Evolutionary conservation across 2,797 vertebrate genomes (phyloP).

Genomic region (Peromyscus eremicus): DNA sequence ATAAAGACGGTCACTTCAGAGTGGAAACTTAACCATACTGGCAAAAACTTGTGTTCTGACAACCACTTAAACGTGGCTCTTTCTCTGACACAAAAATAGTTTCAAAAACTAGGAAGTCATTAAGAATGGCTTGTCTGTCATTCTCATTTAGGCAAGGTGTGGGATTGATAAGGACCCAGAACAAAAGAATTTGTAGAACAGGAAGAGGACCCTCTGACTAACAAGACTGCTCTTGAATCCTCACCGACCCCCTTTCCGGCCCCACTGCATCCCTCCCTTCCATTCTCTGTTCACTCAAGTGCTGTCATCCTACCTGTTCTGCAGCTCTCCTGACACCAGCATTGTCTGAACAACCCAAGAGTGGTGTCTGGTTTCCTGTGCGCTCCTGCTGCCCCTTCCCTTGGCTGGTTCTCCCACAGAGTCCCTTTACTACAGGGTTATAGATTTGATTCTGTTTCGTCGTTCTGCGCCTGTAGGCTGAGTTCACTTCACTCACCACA

Average conservation of each 20-base stretch:
- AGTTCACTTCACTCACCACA: background rate
- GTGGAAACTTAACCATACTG: slow-evolving; percentile 31
- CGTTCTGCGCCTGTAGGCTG: slow-evolving; percentile 61
- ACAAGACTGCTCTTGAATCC: slow-evolving; percentile 78
- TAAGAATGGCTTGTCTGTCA: slow-evolving; percentile 80
- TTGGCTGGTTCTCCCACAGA: background rate
- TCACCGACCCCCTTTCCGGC: slow-evolving; percentile 75
- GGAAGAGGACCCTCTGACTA: slow-evolving; percentile 85
- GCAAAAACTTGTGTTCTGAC: slow-evolving; percentile 14
- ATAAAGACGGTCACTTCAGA: background rate
- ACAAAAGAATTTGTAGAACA: slow-evolving; percentile 85
- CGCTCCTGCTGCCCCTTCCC: slow-evolving; percentile 48
- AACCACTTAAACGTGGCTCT: slow-evolving; percentile 1
- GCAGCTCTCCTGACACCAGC: background rate
- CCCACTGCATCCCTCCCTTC: slow-evolving; percentile 3
- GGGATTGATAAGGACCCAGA: slow-evolving; percentile 80
- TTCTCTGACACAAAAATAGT: slow-evolving; percentile 73
- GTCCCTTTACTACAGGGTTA: background rate
- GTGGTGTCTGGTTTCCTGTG: background rate
- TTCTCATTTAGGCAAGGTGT: slow-evolving; percentile 79
- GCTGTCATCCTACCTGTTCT: slow-evolving; percentile 65
- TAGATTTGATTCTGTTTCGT: slow-evolving; percentile 16
- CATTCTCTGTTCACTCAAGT: slow-evolving; percentile 49
- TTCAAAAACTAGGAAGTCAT: slow-evolving; percentile 82
- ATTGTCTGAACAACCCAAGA: background rate